Base-by-base conservation (phyloP, 2,113 vertebrate genomes). In the Merops nubicus region DNA sequence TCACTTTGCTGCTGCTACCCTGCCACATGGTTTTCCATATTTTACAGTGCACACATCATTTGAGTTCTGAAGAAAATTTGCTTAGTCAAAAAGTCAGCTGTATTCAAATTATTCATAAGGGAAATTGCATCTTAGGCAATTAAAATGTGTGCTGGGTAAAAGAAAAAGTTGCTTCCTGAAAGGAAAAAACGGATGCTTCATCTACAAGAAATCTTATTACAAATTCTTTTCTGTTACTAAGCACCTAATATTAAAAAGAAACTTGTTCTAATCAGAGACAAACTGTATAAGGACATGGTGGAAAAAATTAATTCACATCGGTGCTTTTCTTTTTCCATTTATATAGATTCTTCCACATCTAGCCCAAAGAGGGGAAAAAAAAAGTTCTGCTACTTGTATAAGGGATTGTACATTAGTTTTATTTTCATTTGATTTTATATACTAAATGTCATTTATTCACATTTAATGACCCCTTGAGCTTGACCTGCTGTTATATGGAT, bases 61-160 rank as follows among this genome's bases (percentile, higher is more conserved):
- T 96, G 80, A 96, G 87, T 64, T 95, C 62, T 97, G 96, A 97
- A 85, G 91, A 72, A 97, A 96, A 96, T 86, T 91, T 96, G 88
- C 95, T 95, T 96, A 96, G 91, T 93, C 95, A 96, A 97, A 96
- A 96, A 96, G 89, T 94, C 88, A 95, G 89, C 92, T 95, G 88
- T 96, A 95, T 89, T 96, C 91, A 92, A 97, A 97, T 97, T 97
- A 97, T 97, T 97, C 96, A 97, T 96, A 96, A 94, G 93, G 89
- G 91, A 97, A 96, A 97, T 97, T 95, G 88, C 94, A 96, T 95
- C 85, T 94, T 85, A 91, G 60, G 88, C 95, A 96, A 96, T 96
- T 96, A 96, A 97, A 97, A 86, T 51, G 60, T 83, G 83, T 89
- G 59, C 76, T 92, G 92, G 89, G 53, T 85, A 85, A 96, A 97